Evolutionary conservation across 1,140 invertebrate genomes (phyloP).

Genomic region (Chymomyza costata): DNA sequence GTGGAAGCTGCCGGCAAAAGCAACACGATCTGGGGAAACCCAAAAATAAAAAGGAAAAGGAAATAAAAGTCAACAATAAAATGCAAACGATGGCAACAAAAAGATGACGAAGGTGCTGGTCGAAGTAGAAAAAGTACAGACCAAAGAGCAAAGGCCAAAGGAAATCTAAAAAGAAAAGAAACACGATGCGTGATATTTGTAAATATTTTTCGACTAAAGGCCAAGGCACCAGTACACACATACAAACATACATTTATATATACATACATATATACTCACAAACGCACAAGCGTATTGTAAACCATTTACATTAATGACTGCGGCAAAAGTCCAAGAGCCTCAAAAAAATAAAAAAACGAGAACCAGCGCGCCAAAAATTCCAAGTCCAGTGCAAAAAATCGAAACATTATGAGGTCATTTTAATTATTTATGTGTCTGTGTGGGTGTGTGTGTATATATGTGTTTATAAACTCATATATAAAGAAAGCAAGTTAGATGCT

Average conservation of each 20-base stretch:
- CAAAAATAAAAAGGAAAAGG: conserved; percentile 18
- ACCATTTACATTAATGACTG: conserved; percentile 65
- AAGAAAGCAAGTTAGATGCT: too few relatives aligned
- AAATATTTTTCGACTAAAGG: conserved; percentile 13
- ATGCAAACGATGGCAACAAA: conserved; percentile 40
- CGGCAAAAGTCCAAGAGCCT: conserved; percentile 51
- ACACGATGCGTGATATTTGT: conserved; percentile 33
- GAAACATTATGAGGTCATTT: conserved; percentile 66
- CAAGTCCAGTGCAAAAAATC: conserved; percentile 41
- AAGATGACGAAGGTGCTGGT: conserved; percentile 3
- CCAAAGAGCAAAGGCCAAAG: conserved; percentile 17
- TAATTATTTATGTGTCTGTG: conserved; percentile 56
- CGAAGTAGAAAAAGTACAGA: conserved; percentile 8
- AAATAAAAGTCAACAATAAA: conserved; percentile 41
- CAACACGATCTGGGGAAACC: conserved; percentile 29
- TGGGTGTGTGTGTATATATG: conserved; percentile 7
- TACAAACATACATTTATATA: too few relatives aligned
- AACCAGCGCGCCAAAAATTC: background rate
- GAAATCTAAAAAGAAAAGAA: conserved; percentile 7
- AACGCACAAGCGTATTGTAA: conserved; percentile 64
- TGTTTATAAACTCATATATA: conserved; percentile 2
- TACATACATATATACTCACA: conserved; percentile 33
- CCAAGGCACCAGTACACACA: too few relatives aligned
- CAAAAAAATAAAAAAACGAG: conserved; percentile 20
- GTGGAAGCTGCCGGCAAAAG: background rate